Conservation (phyloP, 2,888 invertebrate species). For the Furcula furcula region DNA sequence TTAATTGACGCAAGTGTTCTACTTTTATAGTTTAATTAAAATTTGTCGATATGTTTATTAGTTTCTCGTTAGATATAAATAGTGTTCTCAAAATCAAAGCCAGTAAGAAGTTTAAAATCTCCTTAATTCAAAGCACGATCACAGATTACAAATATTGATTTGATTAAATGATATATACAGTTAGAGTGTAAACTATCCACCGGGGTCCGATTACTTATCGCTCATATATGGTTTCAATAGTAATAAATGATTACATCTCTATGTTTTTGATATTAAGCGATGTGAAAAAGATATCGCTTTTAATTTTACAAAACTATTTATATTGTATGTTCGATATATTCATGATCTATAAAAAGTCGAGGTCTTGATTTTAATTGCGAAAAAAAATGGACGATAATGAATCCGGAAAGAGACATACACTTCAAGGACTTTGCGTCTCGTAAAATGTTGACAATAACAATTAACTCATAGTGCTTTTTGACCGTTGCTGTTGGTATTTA, state of each 20-base stretch:
- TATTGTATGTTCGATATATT: conserved; percentile 9
- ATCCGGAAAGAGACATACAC: conserved; percentile 28
- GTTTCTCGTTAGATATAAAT: conserved; percentile 26
- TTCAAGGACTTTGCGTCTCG: conserved; percentile 21
- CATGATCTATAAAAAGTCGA: conserved; percentile 13
- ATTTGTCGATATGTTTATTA: conserved; percentile 39
- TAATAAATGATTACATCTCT: conserved; percentile 8
- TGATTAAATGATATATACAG: conserved; percentile 17
- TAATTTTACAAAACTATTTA: conserved; percentile 5
- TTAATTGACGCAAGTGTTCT: conserved; percentile 63
- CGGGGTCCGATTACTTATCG: conserved; percentile 15
- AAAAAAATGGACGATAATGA: conserved; percentile 18
- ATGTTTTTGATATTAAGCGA: conserved; percentile 7
- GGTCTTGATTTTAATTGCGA: conserved; percentile 16
- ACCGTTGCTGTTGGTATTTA: too few relatives aligned
- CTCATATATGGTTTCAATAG: conserved; percentile 8
- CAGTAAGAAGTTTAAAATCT: background rate
- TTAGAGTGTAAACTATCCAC: conserved; percentile 11
- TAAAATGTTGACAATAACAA: conserved; percentile 20
- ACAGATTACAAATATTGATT: conserved; percentile 10
- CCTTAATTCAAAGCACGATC: too few relatives aligned
- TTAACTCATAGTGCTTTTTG: too few relatives aligned
- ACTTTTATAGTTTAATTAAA: conserved; percentile 63
- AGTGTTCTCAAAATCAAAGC: conserved; percentile 6
- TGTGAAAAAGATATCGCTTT: conserved; percentile 6